Evolutionary conservation across 1,140 invertebrate genomes (phyloP), one percentile per base, ranked within the genome.

Genomic region (Trypoxylus dichotomus): DNA sequence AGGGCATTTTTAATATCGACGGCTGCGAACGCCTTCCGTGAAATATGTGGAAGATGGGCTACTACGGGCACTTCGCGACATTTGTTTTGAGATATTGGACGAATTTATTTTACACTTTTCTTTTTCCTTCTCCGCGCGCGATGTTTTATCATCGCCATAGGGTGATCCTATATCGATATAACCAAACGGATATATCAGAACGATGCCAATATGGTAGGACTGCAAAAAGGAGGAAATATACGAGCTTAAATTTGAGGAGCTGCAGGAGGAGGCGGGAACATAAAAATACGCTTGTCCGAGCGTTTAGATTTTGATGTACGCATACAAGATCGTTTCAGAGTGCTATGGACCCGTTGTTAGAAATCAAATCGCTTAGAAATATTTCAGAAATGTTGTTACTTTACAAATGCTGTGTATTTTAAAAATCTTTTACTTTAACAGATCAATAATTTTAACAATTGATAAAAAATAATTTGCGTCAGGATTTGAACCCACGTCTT

Each of bases 1-100:
- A 78, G 80, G 80, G 79, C 75, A 80, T 81, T 83, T 83, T 83
- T 83, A 83, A 83, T 83, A 83, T 83, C 79, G 79, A 68, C 60
- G 60, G 60, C 24, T 29, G 60, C 24, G 60, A 21, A 13, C 29
- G 76, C 76, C 79, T 77, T 78, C 42, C 79, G 81, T 80, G 81
- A 82, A 79, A 81, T 81, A 80, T 82, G 81, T 82, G 77, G 78
- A 78, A 81, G 60, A 68, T 68, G 60, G 60, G 60, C 60, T 80
- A 71, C 71, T 82, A 79, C 68, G 47, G 79, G 77, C 77, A 72
- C 77, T 79, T 72, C 76, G 79, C 60, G 80, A 82, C 80, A 81
- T 80, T 80, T 82, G 81, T 82, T 82, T 81, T 79, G 79, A 80
- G 81, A 82, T 82, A 82, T 82, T 80, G 79, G 78, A 68, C 76